Evolutionary conservation across 2,797 vertebrate species (phyloP).

Genomic region (Lepidocolaptes lacrymiger): DNA sequence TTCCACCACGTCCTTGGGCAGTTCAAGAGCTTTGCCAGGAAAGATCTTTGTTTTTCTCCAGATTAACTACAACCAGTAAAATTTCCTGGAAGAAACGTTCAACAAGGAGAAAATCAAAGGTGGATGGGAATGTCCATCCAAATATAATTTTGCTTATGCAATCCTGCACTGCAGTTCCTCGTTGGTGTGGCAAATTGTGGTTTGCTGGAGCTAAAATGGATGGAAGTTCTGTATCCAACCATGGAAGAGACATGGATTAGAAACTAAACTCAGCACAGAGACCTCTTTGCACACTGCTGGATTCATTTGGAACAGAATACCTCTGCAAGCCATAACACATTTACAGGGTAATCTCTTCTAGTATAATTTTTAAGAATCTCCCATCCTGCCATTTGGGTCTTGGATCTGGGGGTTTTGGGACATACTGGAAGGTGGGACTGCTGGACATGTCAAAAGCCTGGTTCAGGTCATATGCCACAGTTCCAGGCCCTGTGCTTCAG

Average conservation of each 20-base stretch:
- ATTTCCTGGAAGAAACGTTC: background rate
- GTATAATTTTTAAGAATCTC: background rate
- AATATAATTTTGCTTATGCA: background rate
- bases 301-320: background rate
- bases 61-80: background rate
- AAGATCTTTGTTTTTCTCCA: background rate
- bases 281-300: background rate
- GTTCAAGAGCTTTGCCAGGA: background rate
- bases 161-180: fast-evolving
- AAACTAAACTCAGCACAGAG: background rate
- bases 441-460: background rate
- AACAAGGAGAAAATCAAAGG: background rate
- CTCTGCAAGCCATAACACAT: background rate
- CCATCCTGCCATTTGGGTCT: background rate
- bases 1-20: background rate
- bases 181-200: background rate
- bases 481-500: background rate
- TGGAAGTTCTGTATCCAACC: background rate
- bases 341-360: background rate
- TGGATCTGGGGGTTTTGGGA: background rate
- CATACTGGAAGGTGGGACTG: background rate
- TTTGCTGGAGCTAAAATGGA: background rate
- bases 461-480: background rate
- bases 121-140: background rate
- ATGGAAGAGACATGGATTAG: background rate